Evolutionary conservation across 2,113 vertebrate genomes (phyloP), one percentile per base, ranked within the genome.

Genomic region (Ramphastos sulfuratus): DNA sequence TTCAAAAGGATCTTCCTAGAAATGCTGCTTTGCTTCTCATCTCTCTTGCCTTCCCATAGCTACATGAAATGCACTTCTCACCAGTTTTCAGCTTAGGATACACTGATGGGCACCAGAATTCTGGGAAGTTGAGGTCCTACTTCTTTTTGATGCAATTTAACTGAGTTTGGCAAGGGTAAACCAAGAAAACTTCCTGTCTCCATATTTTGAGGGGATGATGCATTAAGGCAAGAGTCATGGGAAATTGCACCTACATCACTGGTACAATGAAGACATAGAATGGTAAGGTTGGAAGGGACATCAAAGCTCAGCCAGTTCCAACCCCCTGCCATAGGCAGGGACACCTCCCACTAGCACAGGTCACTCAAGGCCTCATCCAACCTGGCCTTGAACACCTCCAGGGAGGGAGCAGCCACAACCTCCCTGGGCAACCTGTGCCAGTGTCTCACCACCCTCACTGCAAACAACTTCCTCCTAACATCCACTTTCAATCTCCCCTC

Each of bases 1-100:
- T 95, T 90, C 35, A 72, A 83, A 85, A 82, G 3, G 2, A 74
- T 82, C 19, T 24, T 67, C 70, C 73, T 63, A 84, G 58, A 91
- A 87, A 55, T 61, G 33, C 6, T 87, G 7, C 64, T 70, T 92
- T 33, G 17, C 7, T 91, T 83, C 56, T 85, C 23, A 6, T 60
- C 63, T 76, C 11, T 59, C 64, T 80, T 85, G 33, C 25, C 23
- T 87, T 74, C 56, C 48, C 28, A 19, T 12, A 66, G 74, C 18
- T 70, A 58, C 39, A 13, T 39, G 33, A 89, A 66, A 31, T 56
- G 16, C 24, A 73, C 33, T 70, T 93, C 44, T 58, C 35, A 52
- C n/a, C 77, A 12, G 71, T 39, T 90, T 86, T 52, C n/a, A 35
- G 8, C 12, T 82, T 23, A 25, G 31, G 59, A 37, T 2, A 0